Percentiles rank a stretch among this genome's conserved stretches.
Evolutionary conservation across 2,113 vertebrate species (phyloP).

Genomic region (Addax nasomaculatus): DNA sequence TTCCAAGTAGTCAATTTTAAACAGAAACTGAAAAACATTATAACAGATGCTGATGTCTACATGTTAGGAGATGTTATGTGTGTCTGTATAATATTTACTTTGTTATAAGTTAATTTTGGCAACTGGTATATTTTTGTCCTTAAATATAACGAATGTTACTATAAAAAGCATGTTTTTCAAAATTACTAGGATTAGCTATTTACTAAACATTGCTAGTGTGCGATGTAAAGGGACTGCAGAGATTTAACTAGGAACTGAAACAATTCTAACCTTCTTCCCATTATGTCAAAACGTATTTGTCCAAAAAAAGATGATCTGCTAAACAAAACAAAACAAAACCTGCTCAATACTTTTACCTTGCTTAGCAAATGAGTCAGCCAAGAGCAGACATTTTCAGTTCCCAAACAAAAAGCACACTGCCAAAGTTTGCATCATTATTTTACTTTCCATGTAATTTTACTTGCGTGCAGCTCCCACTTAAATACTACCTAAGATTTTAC

Average conservation of each 20-base stretch:
- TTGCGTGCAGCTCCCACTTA: neutral
- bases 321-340: neutral
- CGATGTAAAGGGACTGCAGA: neutral
- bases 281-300: neutral
- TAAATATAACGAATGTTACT: neutral
- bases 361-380: neutral
- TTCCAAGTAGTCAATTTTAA: neutral
- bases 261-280: neutral
- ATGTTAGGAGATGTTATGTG: neutral
- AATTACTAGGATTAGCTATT: neutral
- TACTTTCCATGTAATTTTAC: neutral
- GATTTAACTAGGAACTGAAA: neutral
- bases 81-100: constrained; percentile 45
- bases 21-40: constrained; percentile 21
- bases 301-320: neutral
- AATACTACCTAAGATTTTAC: neutral
- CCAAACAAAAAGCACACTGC: neutral
- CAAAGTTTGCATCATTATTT: neutral
- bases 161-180: neutral
- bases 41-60: neutral
- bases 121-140: neutral
- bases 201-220: neutral
- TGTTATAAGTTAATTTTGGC: constrained; percentile 48
- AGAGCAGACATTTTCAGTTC: neutral
- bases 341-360: neutral